A percentile compares a stretch with the other conserved stretches of the same genome.
phyloP scores from a whole-genome alignment of 35 echinoderm and acorn worm genomes.

The Heliocidaris erythrogramma region DNA sequence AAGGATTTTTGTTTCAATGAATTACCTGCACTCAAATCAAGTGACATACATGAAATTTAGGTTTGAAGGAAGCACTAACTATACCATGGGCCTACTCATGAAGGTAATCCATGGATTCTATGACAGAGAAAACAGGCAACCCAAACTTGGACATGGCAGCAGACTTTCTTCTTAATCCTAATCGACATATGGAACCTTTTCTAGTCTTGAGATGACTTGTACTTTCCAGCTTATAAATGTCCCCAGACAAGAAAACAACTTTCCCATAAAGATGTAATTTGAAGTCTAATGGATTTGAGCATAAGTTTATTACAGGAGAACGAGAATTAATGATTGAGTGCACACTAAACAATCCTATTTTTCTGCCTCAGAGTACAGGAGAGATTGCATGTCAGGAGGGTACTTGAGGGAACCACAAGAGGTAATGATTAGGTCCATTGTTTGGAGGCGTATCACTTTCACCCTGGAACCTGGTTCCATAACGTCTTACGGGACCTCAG shows the following conservation, averaged over 20 bases:
- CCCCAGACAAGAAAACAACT: conserved; percentile 29
- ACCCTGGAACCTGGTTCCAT: background rate
- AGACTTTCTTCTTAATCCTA: background rate
- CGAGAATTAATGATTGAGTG: background rate
- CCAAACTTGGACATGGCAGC: background rate
- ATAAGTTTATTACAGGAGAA: conserved; percentile 22
- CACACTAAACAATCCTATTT: conserved; percentile 28
- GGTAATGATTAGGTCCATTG: conserved; percentile 17
- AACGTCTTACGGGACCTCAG: background rate
- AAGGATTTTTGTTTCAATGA: background rate
- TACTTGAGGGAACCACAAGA: background rate
- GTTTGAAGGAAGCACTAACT: background rate
- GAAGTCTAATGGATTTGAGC: conserved; percentile 34
- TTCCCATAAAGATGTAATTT: conserved; percentile 41
- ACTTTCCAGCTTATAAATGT: background rate
- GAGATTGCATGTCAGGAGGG: background rate
- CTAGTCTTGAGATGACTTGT: background rate
- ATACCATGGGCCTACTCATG: background rate
- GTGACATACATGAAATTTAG: background rate
- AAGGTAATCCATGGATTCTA: background rate
- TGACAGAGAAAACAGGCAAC: background rate
- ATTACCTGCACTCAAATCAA: background rate
- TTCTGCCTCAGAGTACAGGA: background rate
- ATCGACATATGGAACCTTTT: background rate
- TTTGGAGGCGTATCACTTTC: conserved; percentile 37